These are phyloP conservation scores for Coptotermes formosanus DNA, from an alignment of 1,140 invertebrate species.

Conservation along the genomic window DNA sequence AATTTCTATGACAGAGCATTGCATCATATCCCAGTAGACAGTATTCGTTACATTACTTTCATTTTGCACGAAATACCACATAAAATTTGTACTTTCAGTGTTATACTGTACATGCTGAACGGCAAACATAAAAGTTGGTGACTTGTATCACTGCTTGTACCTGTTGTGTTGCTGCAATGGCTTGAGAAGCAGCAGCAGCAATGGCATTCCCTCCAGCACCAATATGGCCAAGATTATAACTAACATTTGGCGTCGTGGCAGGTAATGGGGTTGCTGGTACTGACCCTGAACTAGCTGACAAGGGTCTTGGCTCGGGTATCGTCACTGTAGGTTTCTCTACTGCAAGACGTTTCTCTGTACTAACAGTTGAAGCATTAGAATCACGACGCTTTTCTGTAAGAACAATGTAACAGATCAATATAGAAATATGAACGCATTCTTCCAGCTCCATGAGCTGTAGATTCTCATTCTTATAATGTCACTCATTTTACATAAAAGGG, in stretches of 20 bases:
- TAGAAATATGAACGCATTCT: not conserved
- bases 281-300: not conserved
- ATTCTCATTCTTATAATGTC: too few species aligned
- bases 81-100: too few species aligned
- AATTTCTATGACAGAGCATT: too few species aligned
- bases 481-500: too few species aligned
- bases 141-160: slow-evolving; percentile 46
- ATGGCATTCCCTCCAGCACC: slow-evolving; percentile 83
- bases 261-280: slow-evolving; percentile 34
- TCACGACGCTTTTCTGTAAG: slow-evolving; percentile 29
- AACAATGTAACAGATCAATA: not conserved
- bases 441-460: too few species aligned
- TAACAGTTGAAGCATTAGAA: slow-evolving; percentile 3
- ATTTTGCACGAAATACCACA: too few species aligned
- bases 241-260: slow-evolving; percentile 43
- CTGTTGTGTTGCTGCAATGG: slow-evolving; percentile 94
- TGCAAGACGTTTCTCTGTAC: slow-evolving; percentile 29
- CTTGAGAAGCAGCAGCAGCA: slow-evolving; percentile 91
- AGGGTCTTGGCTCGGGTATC: slow-evolving; percentile 20
- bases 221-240: slow-evolving; percentile 58
- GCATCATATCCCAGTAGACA: too few species aligned
- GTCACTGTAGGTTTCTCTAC: slow-evolving; percentile 25
- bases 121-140: too few species aligned
- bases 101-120: too few species aligned
- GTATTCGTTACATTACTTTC: too few species aligned